These are phyloP conservation scores for Eptesicus fuscus DNA, from an alignment of 2,113 vertebrate species.

Conservation along the genomic window DNA sequence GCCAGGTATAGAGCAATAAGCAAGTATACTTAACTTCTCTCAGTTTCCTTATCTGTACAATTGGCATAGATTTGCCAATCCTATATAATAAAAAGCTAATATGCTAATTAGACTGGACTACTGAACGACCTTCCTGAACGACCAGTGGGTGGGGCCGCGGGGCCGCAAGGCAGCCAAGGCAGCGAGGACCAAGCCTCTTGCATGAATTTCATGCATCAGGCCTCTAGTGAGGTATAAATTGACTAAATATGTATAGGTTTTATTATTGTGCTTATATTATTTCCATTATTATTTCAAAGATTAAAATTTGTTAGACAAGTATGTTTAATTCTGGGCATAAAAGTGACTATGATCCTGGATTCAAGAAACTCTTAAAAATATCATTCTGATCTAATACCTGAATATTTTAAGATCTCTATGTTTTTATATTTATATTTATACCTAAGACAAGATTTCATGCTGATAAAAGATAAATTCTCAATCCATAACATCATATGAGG, in stretches of 20 bases:
- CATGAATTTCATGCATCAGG: no score
- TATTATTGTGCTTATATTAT: background rate
- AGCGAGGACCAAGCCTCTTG: no score
- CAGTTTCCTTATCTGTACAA: background rate
- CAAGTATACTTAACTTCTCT: background rate
- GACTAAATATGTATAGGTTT: background rate
- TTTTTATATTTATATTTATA: background rate
- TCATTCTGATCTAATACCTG: background rate
- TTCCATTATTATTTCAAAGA: constrained; percentile 2
- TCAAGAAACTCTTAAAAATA: background rate
- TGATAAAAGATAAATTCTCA: background rate
- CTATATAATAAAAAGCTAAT: no score
- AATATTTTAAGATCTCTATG: background rate
- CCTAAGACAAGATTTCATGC: background rate
- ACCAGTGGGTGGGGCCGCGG: no score
- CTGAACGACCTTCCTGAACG: no score
- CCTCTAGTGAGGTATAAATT: background rate
- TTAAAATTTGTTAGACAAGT: background rate
- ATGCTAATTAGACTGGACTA: no score
- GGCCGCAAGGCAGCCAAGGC: no score
- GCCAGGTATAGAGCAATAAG: background rate
- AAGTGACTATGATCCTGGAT: background rate
- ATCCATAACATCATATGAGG: background rate
- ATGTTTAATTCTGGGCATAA: background rate
- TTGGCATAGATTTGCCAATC: background rate